These are phyloP conservation scores for Eulemur macaco DNA, from an alignment of 2,113 vertebrate genomes.

Conservation along the genomic window DNA sequence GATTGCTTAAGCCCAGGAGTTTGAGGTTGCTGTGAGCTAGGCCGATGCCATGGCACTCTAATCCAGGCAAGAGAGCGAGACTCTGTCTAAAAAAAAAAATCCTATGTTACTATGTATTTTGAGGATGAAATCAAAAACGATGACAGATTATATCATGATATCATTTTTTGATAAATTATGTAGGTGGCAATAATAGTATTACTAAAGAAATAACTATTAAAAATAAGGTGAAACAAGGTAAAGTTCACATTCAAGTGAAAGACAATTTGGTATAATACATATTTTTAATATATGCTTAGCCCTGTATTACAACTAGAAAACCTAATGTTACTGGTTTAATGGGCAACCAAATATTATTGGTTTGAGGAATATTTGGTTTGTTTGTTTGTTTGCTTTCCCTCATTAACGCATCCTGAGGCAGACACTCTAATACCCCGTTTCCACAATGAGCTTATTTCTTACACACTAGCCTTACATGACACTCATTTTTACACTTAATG, in stretches of 20 bases:
- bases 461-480: background rate
- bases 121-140: background rate
- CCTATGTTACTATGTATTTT: background rate
- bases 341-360: too few relatives aligned
- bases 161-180: background rate
- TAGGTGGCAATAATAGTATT: background rate
- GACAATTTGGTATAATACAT: background rate
- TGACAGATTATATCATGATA: background rate
- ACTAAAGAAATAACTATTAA: background rate
- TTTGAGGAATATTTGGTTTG: background rate
- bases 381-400: background rate
- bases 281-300: background rate
- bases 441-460: background rate
- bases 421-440: background rate
- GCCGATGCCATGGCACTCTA: too few relatives aligned
- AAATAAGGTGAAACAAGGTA: background rate
- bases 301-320: background rate
- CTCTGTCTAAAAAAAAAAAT: too few relatives aligned
- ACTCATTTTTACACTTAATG: background rate
- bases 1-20: too few relatives aligned
- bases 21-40: too few relatives aligned
- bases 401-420: background rate
- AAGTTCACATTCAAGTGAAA: background rate
- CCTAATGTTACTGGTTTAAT: background rate
- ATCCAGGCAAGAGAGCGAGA: too few relatives aligned